Percentiles rank a stretch among this genome's conserved stretches.
Conservation (phyloP, 2,113 vertebrate genomes). For the Scolopax mira region DNA sequence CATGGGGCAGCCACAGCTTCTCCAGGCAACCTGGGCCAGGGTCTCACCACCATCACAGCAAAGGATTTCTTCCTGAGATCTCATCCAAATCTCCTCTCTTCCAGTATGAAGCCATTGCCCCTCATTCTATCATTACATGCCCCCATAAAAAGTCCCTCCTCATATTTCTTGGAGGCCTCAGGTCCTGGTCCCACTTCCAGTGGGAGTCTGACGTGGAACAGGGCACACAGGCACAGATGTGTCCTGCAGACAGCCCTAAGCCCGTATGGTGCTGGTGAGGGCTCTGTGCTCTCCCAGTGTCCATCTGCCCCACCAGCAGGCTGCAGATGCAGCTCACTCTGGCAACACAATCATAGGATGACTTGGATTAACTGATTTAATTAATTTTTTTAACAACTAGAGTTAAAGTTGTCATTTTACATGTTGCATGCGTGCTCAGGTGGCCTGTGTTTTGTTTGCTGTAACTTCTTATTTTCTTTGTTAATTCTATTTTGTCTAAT, state of each 20-base stretch:
- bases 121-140: background rate
- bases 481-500: conserved; percentile 32
- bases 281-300: background rate
- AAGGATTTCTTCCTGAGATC: background rate
- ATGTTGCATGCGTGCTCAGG: background rate
- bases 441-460: background rate
- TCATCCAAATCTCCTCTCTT: background rate
- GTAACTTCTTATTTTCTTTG: background rate
- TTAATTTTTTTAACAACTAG: background rate
- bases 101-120: background rate
- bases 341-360: background rate
- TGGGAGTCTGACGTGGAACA: too few relatives aligned
- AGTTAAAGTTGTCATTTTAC: background rate
- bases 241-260: background rate
- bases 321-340: background rate
- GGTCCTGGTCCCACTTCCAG: background rate
- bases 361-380: background rate
- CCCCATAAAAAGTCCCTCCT: background rate
- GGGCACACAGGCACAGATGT: background rate
- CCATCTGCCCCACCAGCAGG: background rate
- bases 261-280: rapidly evolving
- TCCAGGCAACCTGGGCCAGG: background rate
- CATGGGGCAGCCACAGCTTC: background rate
- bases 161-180: background rate
- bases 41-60: background rate